phyloP scores from a whole-genome alignment of 2,888 invertebrate genomes.

The Tuta absoluta region DNA sequence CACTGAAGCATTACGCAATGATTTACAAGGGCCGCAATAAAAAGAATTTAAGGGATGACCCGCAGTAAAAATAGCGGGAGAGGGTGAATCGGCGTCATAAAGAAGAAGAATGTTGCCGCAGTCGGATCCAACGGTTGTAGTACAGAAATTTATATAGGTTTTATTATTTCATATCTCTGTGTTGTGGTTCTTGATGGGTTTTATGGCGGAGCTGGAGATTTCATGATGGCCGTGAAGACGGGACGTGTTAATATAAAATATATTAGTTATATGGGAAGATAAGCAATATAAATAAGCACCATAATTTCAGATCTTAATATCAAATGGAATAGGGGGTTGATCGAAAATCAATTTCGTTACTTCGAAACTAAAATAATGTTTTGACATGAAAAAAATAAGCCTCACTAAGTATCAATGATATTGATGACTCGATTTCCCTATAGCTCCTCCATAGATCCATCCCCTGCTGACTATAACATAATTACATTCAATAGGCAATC shows the following conservation, averaged over 20 bases:
- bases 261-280: background rate
- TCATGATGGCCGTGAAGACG: conserved; percentile 14
- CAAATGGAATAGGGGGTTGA: too few relatives aligned
- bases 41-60: conserved; percentile 81
- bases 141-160: conserved; percentile 41
- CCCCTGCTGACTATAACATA: conserved; percentile 17
- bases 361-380: too few relatives aligned
- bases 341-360: too few relatives aligned
- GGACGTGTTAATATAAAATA: conserved; percentile 9
- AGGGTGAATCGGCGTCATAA: conserved; percentile 60
- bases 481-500: conserved; percentile 24
- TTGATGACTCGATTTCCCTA: background rate
- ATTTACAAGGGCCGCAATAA: conserved; percentile 80
- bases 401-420: background rate
- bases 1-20: conserved; percentile 79
- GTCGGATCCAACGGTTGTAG: conserved; percentile 53
- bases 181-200: conserved; percentile 26
- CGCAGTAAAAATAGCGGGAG: conserved; percentile 64
- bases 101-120: conserved; percentile 70
- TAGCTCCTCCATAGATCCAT: background rate
- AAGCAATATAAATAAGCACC: too few relatives aligned
- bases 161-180: conserved; percentile 57
- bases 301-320: too few relatives aligned
- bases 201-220: conserved; percentile 27
- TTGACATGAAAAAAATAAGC: too few relatives aligned